A percentile compares a stretch with the other conserved stretches of the same genome.
phyloP scores from a whole-genome alignment of 2,797 vertebrate species.

The Lepus oiostolus region DNA sequence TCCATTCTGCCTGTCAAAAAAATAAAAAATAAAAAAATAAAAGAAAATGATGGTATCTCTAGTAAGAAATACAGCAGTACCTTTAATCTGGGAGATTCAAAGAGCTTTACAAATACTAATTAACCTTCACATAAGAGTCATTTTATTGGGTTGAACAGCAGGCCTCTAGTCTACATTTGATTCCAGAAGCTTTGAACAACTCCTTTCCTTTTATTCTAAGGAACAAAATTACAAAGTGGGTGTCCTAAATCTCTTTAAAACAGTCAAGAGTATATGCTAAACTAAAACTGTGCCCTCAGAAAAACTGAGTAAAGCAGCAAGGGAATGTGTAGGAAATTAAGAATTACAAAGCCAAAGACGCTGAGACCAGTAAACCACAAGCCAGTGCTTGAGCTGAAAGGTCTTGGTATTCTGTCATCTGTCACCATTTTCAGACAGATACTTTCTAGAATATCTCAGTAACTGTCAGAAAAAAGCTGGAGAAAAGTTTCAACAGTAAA shows the following conservation, averaged over 20 bases:
- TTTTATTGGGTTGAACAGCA: not conserved
- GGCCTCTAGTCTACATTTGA: not conserved
- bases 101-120: conserved; percentile 47
- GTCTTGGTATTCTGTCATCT: not conserved
- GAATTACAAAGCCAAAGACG: conserved; percentile 26
- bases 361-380: conserved; percentile 24
- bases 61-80: not conserved
- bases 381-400: not conserved
- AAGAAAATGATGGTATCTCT: not conserved
- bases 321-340: conserved; percentile 2
- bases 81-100: conserved; percentile 27
- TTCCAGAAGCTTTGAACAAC: not conserved
- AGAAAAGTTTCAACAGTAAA: conserved; percentile 70
- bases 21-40: not conserved
- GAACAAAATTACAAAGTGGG: not conserved
- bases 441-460: conserved; percentile 8
- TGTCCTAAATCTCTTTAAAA: conserved; percentile 40
- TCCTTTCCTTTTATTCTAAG: not conserved
- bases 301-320: conserved; percentile 26
- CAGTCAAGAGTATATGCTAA: conserved; percentile 54
- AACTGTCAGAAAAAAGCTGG: conserved; percentile 23
- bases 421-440: conserved; percentile 23
- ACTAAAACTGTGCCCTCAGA: conserved; percentile 45
- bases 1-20: not conserved
- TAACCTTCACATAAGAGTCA: conserved; percentile 43